phyloP scores from a whole-genome alignment of 2,797 vertebrate species.

The Molothrus ater region DNA sequence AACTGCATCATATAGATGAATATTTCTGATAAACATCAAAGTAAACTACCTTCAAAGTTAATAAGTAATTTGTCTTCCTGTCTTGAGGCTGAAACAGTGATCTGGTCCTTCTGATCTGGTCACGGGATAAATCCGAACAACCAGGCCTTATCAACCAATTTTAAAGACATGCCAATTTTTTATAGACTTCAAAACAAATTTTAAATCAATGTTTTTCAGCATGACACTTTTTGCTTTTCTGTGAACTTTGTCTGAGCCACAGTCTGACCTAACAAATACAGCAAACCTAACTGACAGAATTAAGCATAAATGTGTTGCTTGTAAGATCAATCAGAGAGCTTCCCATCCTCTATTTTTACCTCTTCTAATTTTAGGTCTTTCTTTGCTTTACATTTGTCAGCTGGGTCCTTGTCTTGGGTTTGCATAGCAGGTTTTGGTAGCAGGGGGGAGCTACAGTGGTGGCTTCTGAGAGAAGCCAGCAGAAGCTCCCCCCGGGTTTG shows the following conservation, averaged over 20 bases:
- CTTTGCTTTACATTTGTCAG: constrained; percentile 22
- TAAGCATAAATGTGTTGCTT: not conserved
- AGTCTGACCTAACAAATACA: constrained; percentile 2
- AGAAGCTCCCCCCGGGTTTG: accelerated
- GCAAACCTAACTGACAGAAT: not conserved
- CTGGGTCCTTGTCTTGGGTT: not conserved
- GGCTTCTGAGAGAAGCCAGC: not conserved
- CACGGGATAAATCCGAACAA: not conserved
- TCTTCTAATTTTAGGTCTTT: constrained; percentile 46
- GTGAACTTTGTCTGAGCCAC: not conserved
- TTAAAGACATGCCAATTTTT: not conserved
- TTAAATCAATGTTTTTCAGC: not conserved
- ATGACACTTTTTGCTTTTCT: not conserved
- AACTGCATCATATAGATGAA: not conserved
- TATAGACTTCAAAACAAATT: not conserved
- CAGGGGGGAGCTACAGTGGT: accelerated
- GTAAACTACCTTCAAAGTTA: not conserved
- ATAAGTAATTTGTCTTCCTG: not conserved
- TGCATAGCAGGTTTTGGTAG: not conserved
- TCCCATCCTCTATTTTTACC: constrained; percentile 34
- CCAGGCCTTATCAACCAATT: not conserved
- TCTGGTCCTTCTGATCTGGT: not conserved
- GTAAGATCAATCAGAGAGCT: not conserved
- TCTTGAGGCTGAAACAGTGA: not conserved
- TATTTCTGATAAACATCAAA: not conserved